These are phyloP conservation scores for Neomorphus geoffroyi DNA, from an alignment of 2,797 vertebrate species.

Conservation along the genomic window DNA sequence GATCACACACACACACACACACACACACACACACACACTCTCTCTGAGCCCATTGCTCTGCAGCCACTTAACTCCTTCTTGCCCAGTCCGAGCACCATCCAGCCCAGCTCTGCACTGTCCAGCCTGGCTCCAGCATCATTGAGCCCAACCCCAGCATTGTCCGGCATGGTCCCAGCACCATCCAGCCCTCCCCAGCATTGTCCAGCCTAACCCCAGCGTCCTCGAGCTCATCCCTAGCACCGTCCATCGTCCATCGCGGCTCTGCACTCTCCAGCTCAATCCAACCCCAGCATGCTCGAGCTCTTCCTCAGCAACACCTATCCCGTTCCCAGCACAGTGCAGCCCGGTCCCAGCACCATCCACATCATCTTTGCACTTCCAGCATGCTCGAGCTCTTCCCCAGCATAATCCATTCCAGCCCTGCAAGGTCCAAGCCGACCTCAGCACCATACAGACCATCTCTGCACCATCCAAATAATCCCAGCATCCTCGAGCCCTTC, in stretches of 20 bases:
- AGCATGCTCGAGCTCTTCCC: background rate
- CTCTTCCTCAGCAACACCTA: too few relatives aligned
- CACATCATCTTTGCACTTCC: too few relatives aligned
- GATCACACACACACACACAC: background rate
- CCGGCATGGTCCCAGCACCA: background rate
- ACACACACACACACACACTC: background rate
- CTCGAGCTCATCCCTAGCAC: too few relatives aligned
- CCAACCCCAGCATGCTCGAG: too few relatives aligned
- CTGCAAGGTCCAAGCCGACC: too few relatives aligned
- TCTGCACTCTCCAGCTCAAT: too few relatives aligned
- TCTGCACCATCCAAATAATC: too few relatives aligned
- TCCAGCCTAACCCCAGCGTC: background rate
- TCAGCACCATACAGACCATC: too few relatives aligned
- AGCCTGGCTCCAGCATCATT: background rate
- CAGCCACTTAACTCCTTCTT: constrained; percentile 6
- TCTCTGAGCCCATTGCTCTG: background rate
- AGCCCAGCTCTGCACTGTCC: background rate
- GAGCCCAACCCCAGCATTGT: background rate
- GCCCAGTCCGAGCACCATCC: background rate
- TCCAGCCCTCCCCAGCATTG: background rate
- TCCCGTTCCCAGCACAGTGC: too few relatives aligned
- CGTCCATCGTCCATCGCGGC: too few relatives aligned
- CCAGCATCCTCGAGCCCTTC: too few relatives aligned
- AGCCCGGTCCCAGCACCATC: too few relatives aligned
- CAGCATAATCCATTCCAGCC: background rate